These are phyloP conservation scores for Nephrocerus scutellatus DNA, from an alignment of 2,888 invertebrate species.

Conservation along the genomic window DNA sequence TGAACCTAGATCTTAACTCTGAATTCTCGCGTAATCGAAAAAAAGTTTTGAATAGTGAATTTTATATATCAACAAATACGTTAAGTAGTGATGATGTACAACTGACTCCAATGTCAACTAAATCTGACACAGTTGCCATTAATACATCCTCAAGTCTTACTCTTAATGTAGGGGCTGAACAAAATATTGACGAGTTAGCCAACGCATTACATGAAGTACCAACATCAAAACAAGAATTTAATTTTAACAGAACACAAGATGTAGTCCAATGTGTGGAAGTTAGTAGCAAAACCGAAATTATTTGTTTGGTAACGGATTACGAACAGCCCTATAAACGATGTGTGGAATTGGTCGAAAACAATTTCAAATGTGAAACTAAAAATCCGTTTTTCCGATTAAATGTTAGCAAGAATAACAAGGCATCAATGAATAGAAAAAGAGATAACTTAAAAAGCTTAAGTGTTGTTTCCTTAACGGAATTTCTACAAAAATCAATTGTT, in stretches of 20 bases:
- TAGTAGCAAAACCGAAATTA: neutral
- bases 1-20: conserved; percentile 31
- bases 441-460: conserved; percentile 28
- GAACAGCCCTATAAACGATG: conserved; percentile 28
- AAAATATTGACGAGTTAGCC: too few relatives aligned
- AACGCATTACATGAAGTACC: too few relatives aligned
- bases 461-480: conserved; percentile 50
- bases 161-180: too few relatives aligned
- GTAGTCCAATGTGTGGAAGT: too few relatives aligned
- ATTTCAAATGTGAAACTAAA: conserved; percentile 30
- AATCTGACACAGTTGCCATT: conserved; percentile 24
- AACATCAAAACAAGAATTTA: too few relatives aligned
- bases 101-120: conserved; percentile 34
- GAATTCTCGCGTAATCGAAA: conserved; percentile 31
- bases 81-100: conserved; percentile 17
- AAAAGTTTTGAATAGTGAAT: conserved; percentile 34
- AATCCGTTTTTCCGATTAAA: conserved; percentile 30
- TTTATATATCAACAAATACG: conserved; percentile 23
- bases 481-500: conserved; percentile 60
- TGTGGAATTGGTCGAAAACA: conserved; percentile 28
- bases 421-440: conserved; percentile 20
- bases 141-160: too few relatives aligned
- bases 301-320: conserved; percentile 14
- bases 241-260: too few relatives aligned
- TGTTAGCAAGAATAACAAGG: conserved; percentile 2